Conservation (phyloP, 2,113 vertebrate genomes). For the Montifringilla adamsi region DNA sequence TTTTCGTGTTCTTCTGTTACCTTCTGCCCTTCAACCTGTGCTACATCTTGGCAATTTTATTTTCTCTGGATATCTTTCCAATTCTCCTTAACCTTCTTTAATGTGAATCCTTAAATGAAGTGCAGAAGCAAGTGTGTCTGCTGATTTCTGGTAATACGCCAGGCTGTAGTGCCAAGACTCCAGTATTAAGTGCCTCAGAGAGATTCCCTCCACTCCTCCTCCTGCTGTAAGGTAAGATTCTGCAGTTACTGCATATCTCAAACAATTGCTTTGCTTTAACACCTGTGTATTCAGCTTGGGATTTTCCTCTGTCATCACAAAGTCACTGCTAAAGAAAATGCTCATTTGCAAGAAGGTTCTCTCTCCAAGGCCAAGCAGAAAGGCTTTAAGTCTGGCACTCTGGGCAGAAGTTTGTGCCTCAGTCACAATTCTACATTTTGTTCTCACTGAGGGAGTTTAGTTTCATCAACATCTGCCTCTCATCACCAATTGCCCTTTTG, state of each 20-base stretch:
- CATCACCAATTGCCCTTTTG: neutral
- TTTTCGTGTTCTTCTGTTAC: neutral
- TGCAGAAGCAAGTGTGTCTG: neutral
- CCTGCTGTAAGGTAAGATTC: neutral
- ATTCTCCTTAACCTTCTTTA: neutral
- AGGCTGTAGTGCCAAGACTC: neutral
- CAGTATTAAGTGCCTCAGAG: neutral
- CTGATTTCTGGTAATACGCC: neutral
- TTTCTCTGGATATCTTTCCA: neutral
- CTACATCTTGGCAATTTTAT: neutral
- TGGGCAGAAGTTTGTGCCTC: neutral
- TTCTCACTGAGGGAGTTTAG: neutral
- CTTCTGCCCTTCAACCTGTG: neutral
- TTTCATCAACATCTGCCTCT: neutral
- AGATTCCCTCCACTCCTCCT: neutral
- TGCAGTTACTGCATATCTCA: neutral
- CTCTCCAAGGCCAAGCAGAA: neutral
- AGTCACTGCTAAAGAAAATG: neutral
- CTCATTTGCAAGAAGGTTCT: neutral
- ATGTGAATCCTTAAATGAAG: neutral
- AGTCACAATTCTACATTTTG: neutral
- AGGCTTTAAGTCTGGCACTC: neutral
- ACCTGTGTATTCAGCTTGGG: rapidly evolving
- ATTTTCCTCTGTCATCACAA: neutral
- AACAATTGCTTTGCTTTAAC: neutral